Percentiles rank a stretch among this genome's conserved stretches.
Evolutionary conservation across 2,797 vertebrate species (phyloP).

Genomic region (Acanthopagrus latus): DNA sequence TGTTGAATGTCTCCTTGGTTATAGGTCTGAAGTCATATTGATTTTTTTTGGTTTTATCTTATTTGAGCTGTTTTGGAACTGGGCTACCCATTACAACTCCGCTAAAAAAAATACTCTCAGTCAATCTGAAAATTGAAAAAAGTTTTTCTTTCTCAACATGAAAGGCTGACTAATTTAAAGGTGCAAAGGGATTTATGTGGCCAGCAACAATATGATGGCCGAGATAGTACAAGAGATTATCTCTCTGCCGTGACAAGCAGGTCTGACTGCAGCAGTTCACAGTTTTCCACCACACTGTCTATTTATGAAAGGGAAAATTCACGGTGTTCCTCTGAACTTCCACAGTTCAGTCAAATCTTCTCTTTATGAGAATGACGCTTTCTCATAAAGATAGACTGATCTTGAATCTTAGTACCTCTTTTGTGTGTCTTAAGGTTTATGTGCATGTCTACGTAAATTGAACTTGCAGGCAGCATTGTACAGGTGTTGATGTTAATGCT

Average conservation of each 20-base stretch:
- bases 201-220: conserved; percentile 27
- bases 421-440: not conserved
- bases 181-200: conserved; percentile 40
- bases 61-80: not conserved
- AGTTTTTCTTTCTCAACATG: conserved; percentile 37
- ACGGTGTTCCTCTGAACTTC: conserved; percentile 26
- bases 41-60: not conserved
- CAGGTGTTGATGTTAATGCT: not conserved
- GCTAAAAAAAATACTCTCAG: not conserved
- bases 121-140: conserved; percentile 52
- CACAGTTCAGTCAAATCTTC: conserved; percentile 31
- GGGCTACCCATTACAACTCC: not conserved
- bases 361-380: conserved; percentile 13
- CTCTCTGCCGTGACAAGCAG: conserved; percentile 41
- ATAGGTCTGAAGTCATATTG: too few species aligned
- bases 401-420: not conserved
- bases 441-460: not conserved
- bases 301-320: conserved; percentile 40
- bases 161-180: conserved; percentile 54
- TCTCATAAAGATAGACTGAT: not conserved
- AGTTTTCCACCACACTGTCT: conserved; percentile 38
- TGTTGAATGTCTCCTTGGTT: too few species aligned
- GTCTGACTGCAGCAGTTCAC: conserved; percentile 8
- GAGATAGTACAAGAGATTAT: conserved; percentile 55
- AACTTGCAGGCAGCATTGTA: not conserved